These are phyloP conservation scores for Calameuta pallipes DNA, from an alignment of 2,888 invertebrate genomes.

Conservation along the genomic window DNA sequence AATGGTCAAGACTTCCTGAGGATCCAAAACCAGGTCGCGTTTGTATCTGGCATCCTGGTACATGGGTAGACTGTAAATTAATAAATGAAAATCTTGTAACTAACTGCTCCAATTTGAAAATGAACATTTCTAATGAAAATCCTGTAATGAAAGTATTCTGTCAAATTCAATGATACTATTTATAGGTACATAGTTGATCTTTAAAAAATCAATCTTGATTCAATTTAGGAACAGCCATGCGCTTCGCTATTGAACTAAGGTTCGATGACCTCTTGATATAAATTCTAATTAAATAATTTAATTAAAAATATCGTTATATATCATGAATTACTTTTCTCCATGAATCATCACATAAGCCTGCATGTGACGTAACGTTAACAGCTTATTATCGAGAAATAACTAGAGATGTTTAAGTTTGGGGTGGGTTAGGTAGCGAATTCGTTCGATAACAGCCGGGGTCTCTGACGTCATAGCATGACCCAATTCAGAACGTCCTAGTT, in stretches of 20 bases:
- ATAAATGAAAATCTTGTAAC: constrained; percentile 3
- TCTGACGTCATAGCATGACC: not conserved
- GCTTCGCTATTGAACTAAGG: not conserved
- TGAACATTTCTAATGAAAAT: not conserved
- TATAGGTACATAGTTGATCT: not conserved
- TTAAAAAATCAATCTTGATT: not conserved
- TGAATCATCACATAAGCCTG: not conserved
- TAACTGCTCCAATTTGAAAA: not conserved
- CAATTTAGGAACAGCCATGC: not conserved
- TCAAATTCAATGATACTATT: not conserved
- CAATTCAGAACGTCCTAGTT: not conserved
- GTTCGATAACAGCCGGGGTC: not conserved
- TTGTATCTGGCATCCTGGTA: constrained; percentile 59
- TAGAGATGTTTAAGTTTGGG: not conserved
- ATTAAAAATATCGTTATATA: not conserved
- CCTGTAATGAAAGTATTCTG: not conserved
- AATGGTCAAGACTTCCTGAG: constrained; percentile 60
- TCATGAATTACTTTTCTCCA: not conserved
- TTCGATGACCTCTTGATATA: not conserved
- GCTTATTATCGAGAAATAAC: not conserved
- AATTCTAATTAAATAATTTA: not conserved
- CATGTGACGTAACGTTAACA: not conserved
- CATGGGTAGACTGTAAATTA: constrained; percentile 42
- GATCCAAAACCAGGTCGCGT: constrained; percentile 57
- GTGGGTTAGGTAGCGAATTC: not conserved